Percentiles rank a stretch among this genome's conserved stretches.
Evolutionary conservation across 2,113 vertebrate genomes (phyloP).

Genomic region (Piprites chloris): DNA sequence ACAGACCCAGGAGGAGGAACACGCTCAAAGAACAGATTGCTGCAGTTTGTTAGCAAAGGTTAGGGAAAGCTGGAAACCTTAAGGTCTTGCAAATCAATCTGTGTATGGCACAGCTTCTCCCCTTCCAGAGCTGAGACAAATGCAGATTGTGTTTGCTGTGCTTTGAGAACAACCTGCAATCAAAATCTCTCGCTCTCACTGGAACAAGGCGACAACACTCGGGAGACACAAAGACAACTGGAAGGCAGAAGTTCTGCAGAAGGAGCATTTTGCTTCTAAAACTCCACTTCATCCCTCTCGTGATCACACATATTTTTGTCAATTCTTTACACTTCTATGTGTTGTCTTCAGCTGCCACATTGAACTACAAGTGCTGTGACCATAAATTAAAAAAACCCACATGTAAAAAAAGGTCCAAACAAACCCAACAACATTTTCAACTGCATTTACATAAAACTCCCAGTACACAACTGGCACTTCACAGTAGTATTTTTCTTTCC

Average conservation of each 20-base stretch:
- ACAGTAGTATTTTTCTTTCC: not conserved
- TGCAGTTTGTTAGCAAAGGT: not conserved
- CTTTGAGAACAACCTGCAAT: not conserved
- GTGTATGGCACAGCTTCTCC: not conserved
- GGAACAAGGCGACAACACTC: not conserved
- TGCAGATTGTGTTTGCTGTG: rapidly evolving
- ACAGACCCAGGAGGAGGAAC: not conserved
- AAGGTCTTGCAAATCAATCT: not conserved
- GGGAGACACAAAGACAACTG: not conserved
- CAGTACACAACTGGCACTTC: not conserved
- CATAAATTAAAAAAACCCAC: not conserved
- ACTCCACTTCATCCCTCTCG: not conserved
- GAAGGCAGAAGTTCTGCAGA: not conserved
- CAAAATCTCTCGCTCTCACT: not conserved
- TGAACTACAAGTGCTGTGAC: not conserved
- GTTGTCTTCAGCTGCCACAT: not conserved
- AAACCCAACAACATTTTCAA: not conserved
- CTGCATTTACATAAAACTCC: not conserved
- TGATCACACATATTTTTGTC: not conserved
- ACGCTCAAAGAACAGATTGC: not conserved
- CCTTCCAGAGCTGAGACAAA: not conserved
- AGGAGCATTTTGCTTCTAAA: not conserved
- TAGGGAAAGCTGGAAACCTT: not conserved
- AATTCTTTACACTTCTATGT: not conserved
- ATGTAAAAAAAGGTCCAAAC: not conserved